Percentiles rank a stretch among this genome's conserved stretches.
These are phyloP conservation scores for Oryzias javanicus DNA, from an alignment of 2,113 vertebrate genomes.

Conservation along the genomic window DNA sequence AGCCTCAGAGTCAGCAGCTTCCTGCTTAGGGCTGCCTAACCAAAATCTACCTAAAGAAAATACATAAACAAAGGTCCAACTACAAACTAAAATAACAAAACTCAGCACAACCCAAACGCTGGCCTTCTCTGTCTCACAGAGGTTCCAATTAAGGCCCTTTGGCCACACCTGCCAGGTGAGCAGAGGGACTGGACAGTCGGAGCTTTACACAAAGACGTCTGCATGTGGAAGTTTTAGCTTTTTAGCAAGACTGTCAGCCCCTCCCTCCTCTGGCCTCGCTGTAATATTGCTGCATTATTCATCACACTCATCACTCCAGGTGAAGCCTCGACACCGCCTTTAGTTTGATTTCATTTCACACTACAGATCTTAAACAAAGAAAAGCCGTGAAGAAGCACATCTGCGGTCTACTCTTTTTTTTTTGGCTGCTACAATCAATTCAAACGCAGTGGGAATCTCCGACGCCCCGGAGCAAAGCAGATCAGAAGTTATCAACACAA, in stretches of 20 bases:
- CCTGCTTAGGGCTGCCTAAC: too few species aligned
- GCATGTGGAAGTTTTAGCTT: constrained; percentile 5
- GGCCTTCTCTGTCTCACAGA: too few species aligned
- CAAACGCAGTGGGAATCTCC: constrained; percentile 42
- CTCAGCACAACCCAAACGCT: too few species aligned
- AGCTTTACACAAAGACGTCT: too few species aligned
- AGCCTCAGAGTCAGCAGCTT: too few species aligned
- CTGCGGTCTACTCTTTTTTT: constrained; percentile 19
- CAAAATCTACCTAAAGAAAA: too few species aligned
- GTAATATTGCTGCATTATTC: constrained; percentile 53
- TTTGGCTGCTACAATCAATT: constrained; percentile 43
- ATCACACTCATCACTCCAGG: constrained; percentile 46
- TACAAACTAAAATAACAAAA: too few species aligned
- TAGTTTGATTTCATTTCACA: constrained; percentile 16
- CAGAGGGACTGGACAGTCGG: too few species aligned
- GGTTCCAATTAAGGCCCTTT: too few species aligned
- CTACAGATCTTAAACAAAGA: constrained; percentile 24
- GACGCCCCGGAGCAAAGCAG: constrained; percentile 25
- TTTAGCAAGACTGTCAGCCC: constrained; percentile 47
- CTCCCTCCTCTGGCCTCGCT: constrained; percentile 14
- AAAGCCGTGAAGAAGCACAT: constrained; percentile 28
- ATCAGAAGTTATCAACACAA: constrained; percentile 46
- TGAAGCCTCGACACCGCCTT: constrained; percentile 13
- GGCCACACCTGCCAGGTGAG: too few species aligned
- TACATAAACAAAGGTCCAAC: too few species aligned